Base-by-base conservation (phyloP, 2,888 invertebrate genomes). In the Aphodius granarius region DNA sequence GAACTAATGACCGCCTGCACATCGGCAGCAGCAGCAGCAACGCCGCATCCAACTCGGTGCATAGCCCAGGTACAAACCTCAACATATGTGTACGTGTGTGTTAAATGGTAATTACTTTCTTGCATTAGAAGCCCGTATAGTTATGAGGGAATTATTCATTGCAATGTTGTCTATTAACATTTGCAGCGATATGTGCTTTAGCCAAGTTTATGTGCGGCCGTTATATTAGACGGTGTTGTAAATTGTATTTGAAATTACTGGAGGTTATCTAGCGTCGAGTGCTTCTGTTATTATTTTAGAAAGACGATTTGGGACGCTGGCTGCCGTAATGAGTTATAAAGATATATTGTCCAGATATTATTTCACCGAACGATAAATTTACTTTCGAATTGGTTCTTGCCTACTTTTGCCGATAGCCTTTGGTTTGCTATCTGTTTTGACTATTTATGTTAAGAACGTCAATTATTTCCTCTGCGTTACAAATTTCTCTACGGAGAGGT, bases 131-230 rank as follows among this genome's bases (percentile, higher is more conserved):
- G 74, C 71, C 68, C 66, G 66, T 72, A 71, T 66, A 72, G 66
- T 76, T 76, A 74, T 76, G 74, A 74, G 75, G 65, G 66, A 74
- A 76, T 74, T 76, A 76, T 76, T 76, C 73, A 74, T 75, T 70
- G 72, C 77, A 63, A 73, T 77, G 75, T 75, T 22, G 74, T 63
- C 75, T 73, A 77, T 77, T 77, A 77, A 77, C 77, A 73, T 77
- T 77, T 72, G 72, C 77, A 68, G 66, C 75, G 70, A 76, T 76
- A 74, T 77, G 62, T 70, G 62, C 72, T 73, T 64, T 75, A 71
- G 63, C 62, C 73, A 21, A 71, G 71, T 70, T 71, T 71, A 64
- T 71, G 63, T 71, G 71, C 63, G 63, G 75, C 73, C 73, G 75
- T 75, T 73, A 75, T 21, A 68, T 73, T 75, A 72, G 74, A 76